Evolutionary conservation across 2,797 vertebrate species (phyloP), one percentile per base, ranked within the genome.

Genomic region (Crax fasciolata): DNA sequence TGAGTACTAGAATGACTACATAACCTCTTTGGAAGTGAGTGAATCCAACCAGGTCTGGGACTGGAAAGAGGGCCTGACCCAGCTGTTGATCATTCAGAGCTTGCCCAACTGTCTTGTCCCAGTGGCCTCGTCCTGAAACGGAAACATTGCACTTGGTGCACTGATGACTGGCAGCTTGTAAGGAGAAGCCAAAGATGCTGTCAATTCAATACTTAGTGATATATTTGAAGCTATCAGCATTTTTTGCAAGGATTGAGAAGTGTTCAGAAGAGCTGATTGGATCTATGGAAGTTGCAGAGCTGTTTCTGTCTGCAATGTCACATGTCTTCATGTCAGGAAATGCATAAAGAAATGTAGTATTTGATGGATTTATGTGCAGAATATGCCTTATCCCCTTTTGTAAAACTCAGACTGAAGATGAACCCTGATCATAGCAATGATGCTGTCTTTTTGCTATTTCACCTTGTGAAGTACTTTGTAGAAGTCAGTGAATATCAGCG

Each of bases 1-100:
- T 99, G 98, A 98, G 97, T 97, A 89, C 35, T 74, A 46, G 61
- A 78, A 49, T 24, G 46, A 54, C 66, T 6, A 4, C 44, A 55
- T 41, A 70, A 84, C 59, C 54, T 55, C 51, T 73, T 51, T 1
- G 1, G 24, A 63, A 76, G 48, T 8, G 41, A 89, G 15, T 55
- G 18, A 52, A 54, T 77, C 61, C 59, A 54, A 28, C 19, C 19
- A 14, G 15, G 4, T n/a, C 57, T 35, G 52, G 44, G 15, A 9
- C 5, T 38, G 79, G 35, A 68, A 70, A 9, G 14, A 23, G 61
- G 35, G 35, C 43, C 38, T 87, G 66, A 49, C 9, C 12, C 57
- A 38, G 10, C 51, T 63, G 23, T 51, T 89, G 57, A 58, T 74
- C 48, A 6, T 66, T 75, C 55, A 66, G 73, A 83, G 35, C 76